These are phyloP conservation scores for Lepidurus packardi DNA, from an alignment of 1,140 invertebrate species.

Conservation along the genomic window DNA sequence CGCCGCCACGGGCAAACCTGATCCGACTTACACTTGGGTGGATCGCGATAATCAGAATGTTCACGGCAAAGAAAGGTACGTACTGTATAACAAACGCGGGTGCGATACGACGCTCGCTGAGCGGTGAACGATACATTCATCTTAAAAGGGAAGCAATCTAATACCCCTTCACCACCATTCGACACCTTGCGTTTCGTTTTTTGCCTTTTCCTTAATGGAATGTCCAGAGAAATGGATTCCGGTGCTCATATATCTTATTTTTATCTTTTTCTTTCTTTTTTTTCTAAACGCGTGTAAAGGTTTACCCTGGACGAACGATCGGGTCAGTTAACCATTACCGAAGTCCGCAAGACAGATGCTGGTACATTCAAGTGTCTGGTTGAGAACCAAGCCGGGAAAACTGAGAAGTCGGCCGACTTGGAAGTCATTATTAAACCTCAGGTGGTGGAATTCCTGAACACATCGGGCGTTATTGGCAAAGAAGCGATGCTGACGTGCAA, in stretches of 20 bases:
- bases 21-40: slow-evolving; percentile 73
- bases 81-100: no score
- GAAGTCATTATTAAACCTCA: slow-evolving; percentile 64
- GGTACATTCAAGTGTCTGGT: slow-evolving; percentile 75
- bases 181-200: neutral
- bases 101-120: neutral
- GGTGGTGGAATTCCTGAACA: slow-evolving; percentile 69
- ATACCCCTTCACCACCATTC: neutral
- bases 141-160: neutral
- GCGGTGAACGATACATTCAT: neutral
- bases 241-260: neutral
- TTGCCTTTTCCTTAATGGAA: neutral
- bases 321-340: slow-evolving; percentile 63
- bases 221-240: neutral
- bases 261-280: neutral
- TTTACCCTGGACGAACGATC: slow-evolving; percentile 45
- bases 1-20: slow-evolving; percentile 71
- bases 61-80: slow-evolving; percentile 31
- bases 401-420: slow-evolving; percentile 58
- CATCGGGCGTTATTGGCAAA: slow-evolving; percentile 57
- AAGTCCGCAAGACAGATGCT: slow-evolving; percentile 68
- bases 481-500: slow-evolving; percentile 65
- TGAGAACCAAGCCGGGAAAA: slow-evolving; percentile 64
- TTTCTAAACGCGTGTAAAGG: neutral
- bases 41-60: slow-evolving; percentile 33